Evolutionary conservation across 2,113 vertebrate genomes (phyloP).

Genomic region (Alces alces): DNA sequence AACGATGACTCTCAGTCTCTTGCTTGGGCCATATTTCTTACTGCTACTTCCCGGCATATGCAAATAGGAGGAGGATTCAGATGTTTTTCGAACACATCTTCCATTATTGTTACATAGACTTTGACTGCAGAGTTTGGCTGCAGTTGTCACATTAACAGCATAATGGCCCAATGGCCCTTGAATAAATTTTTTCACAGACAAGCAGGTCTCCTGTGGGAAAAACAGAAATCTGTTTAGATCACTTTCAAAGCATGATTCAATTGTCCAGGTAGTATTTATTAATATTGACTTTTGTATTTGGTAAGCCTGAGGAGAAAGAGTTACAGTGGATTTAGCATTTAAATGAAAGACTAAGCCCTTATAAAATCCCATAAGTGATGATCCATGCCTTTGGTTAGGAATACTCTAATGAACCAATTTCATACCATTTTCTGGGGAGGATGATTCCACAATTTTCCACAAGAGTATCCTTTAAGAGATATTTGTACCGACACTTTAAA

Average conservation of each 20-base stretch:
- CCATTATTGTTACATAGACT: slow-evolving; percentile 90
- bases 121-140: slow-evolving; percentile 91
- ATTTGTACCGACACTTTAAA: background rate
- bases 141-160: slow-evolving; percentile 90
- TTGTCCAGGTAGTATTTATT: background rate
- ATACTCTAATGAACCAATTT: background rate
- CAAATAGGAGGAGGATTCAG: slow-evolving; percentile 81
- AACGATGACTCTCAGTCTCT: slow-evolving; percentile 77
- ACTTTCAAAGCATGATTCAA: background rate
- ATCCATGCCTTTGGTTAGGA: background rate
- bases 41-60: slow-evolving; percentile 86
- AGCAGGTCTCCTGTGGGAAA: slow-evolving; percentile 85
- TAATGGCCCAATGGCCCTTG: slow-evolving; percentile 88
- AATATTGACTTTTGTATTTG: background rate
- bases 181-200: slow-evolving; percentile 85
- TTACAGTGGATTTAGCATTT: background rate
- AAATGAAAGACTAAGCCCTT: background rate
- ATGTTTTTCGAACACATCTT: slow-evolving; percentile 86
- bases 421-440: background rate
- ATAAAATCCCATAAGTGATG: background rate
- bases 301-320: background rate
- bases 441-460: background rate
- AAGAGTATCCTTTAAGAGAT: background rate
- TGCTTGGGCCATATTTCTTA: slow-evolving; percentile 73
- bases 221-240: slow-evolving; percentile 8